These are phyloP conservation scores for Rhingia campestris DNA, from an alignment of 2,888 invertebrate genomes.

Conservation along the genomic window DNA sequence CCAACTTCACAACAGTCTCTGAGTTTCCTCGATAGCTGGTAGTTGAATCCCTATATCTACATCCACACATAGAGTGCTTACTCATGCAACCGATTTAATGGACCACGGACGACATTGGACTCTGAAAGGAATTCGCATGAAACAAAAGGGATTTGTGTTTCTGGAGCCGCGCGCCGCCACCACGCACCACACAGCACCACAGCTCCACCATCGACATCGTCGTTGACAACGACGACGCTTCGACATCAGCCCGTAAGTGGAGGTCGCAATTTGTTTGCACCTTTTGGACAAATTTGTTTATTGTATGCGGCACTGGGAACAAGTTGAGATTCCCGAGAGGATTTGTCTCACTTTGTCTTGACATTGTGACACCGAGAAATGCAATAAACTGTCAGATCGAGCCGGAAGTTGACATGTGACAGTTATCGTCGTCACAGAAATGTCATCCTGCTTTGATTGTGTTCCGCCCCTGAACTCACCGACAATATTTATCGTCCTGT, in stretches of 20 bases:
- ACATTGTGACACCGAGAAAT: conserved; percentile 50
- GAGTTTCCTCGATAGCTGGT: conserved; percentile 1
- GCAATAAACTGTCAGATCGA: conserved; percentile 56
- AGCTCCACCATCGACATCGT: neutral
- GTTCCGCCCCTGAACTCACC: conserved; percentile 13
- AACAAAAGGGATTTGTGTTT: conserved; percentile 60
- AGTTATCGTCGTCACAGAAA: conserved; percentile 34
- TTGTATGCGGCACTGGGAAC: conserved; percentile 28
- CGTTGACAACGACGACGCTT: neutral
- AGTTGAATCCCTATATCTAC: neutral
- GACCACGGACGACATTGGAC: conserved; percentile 47
- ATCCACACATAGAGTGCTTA: conserved; percentile 24
- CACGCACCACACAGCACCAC: neutral
- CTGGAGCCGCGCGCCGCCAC: conserved; percentile 11
- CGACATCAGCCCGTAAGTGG: conserved; percentile 47
- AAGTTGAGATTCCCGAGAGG: conserved; percentile 31
- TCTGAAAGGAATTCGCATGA: conserved; percentile 49
- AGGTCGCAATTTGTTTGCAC: conserved; percentile 64
- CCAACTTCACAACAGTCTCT: conserved; percentile 2
- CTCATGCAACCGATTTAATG: conserved; percentile 61
- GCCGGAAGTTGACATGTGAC: conserved; percentile 70
- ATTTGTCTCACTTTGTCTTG: conserved; percentile 58
- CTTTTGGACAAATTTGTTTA: conserved; percentile 62
- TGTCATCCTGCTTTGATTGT: conserved; percentile 46
- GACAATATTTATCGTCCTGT: conserved; percentile 61